Conservation (phyloP, 2,113 vertebrate genomes). For the Pelecanus crispus region DNA sequence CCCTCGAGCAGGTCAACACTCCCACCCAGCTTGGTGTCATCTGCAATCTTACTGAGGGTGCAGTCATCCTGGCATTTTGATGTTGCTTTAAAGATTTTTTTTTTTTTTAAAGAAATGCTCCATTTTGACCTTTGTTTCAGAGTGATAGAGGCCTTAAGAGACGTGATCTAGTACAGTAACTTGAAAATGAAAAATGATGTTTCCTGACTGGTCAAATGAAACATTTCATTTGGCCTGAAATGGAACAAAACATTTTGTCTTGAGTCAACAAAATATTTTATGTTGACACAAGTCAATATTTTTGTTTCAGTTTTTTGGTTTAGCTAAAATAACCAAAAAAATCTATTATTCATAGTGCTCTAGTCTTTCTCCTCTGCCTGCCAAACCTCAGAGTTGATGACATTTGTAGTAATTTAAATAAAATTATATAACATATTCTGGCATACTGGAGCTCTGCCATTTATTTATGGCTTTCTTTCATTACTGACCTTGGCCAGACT, state of each 20-base stretch:
- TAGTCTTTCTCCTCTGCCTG: not conserved
- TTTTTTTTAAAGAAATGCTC: not conserved
- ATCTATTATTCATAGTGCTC: not conserved
- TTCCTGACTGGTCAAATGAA: not conserved
- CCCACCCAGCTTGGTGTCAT: too few species aligned
- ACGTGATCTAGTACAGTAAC: not conserved
- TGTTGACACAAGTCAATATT: not conserved
- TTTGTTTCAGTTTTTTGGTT: not conserved
- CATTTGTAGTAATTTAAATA: not conserved
- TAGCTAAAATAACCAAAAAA: not conserved
- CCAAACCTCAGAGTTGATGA: not conserved
- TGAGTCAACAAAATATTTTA: not conserved
- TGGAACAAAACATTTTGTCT: not conserved
- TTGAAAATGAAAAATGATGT: not conserved
- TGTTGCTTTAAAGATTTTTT: not conserved
- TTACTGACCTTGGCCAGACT: not conserved
- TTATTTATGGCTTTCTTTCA: not conserved
- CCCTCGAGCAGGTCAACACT: too few species aligned
- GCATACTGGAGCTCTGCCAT: not conserved
- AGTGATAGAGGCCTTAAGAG: not conserved
- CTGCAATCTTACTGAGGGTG: too few species aligned
- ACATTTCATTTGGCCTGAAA: not conserved
- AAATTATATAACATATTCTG: not conserved
- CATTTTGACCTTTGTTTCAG: not conserved
- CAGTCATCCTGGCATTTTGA: not conserved